Evolutionary conservation across 2,797 vertebrate species (phyloP).

Genomic region (Adrianichthys oophorus): DNA sequence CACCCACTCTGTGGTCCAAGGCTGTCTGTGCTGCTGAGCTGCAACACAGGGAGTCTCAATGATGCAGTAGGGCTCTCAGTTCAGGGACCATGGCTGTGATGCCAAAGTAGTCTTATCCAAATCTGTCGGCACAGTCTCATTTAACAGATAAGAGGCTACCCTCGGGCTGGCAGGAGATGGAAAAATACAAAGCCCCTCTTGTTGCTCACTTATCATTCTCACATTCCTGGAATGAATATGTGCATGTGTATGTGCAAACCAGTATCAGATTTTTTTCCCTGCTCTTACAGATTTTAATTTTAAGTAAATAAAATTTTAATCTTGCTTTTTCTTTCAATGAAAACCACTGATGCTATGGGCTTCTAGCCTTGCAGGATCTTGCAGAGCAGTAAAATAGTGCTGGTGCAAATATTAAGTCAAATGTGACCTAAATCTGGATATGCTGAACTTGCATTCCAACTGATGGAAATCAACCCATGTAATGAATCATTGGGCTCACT

Average conservation of each 20-base stretch:
- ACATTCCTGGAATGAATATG: slow-evolving; percentile 66
- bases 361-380: neutral
- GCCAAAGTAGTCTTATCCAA: slow-evolving; percentile 72
- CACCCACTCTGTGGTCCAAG: slow-evolving; percentile 67
- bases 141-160: slow-evolving; percentile 78
- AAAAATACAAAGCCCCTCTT: slow-evolving; percentile 72
- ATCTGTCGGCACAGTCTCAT: slow-evolving; percentile 76
- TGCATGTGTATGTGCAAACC: slow-evolving; percentile 66
- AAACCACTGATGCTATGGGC: slow-evolving; percentile 12
- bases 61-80: slow-evolving; percentile 56
- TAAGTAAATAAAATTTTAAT: too few species aligned
- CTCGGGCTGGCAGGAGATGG: slow-evolving; percentile 70
- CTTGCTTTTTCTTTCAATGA: slow-evolving; percentile 5
- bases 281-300: neutral
- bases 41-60: slow-evolving; percentile 55
- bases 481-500: neutral
- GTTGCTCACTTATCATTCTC: slow-evolving; percentile 61
- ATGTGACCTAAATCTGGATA: neutral
- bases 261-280: slow-evolving; percentile 38
- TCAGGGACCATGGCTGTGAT: slow-evolving; percentile 39
- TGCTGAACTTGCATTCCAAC: slow-evolving; percentile 9
- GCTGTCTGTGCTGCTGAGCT: slow-evolving; percentile 59
- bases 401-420: slow-evolving; percentile 17
- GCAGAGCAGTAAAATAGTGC: slow-evolving; percentile 10
- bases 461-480: slow-evolving; percentile 8